phyloP scores from a whole-genome alignment of 2,888 invertebrate genomes.

The Macaria liturata region DNA sequence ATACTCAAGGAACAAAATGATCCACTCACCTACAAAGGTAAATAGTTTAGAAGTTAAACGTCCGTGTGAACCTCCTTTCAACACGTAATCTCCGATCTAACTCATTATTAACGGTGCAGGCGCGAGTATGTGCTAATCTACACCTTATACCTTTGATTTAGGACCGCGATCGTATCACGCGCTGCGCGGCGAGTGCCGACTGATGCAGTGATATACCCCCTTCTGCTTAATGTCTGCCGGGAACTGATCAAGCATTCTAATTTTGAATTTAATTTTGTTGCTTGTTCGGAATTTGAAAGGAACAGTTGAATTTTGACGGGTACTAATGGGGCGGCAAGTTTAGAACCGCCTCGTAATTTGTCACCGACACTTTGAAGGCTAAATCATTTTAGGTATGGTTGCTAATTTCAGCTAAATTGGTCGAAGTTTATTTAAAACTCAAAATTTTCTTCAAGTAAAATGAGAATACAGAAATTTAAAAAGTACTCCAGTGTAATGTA shows the following conservation, averaged over 20 bases:
- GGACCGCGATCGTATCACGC: constrained; percentile 21
- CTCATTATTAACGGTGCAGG: constrained; percentile 29
- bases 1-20: no score
- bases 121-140: constrained; percentile 8
- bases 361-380: background rate
- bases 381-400: background rate
- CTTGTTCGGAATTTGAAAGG: background rate
- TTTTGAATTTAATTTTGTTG: constrained; percentile 13
- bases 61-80: constrained; percentile 1
- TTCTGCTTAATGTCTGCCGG: constrained; percentile 21
- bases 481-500: no score
- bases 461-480: no score
- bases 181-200: constrained; percentile 23
- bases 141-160: constrained; percentile 25
- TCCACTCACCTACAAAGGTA: no score
- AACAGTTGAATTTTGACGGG: constrained; percentile 15
- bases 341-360: background rate
- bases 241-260: constrained; percentile 25
- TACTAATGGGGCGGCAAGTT: constrained; percentile 7
- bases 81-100: constrained; percentile 22
- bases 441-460: no score
- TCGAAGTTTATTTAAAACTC: no score
- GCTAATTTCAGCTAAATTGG: no score
- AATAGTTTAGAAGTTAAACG: constrained; percentile 4
- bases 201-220: constrained; percentile 18